Evolutionary conservation across 2,888 invertebrate species (phyloP), one percentile per base, ranked within the genome.

Genomic region (Caenorhabditis parvicauda): DNA sequence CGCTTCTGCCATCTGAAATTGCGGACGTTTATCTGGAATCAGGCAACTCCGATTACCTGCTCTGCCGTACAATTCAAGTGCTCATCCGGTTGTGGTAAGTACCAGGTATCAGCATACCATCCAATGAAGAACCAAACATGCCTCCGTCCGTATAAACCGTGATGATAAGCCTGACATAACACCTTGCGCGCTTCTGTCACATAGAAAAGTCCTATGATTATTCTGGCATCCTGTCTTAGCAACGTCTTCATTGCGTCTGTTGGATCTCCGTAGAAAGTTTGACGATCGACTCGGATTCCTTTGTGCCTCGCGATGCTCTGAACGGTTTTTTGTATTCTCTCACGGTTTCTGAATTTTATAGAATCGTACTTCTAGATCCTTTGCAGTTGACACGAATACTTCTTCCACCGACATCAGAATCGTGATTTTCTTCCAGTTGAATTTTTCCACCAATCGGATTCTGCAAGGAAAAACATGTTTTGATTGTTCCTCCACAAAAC

Each of bases 91-190:
- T 90, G 89, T 6, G 89, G 88, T 81, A 91, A 90, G 82, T 91
- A 98, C 98, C 98, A 99, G 81, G 95, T 93, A 83, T 98, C 94
- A 81, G 96, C 94, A 83, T 98, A 98, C 94, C 94, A 95, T 87
- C 94, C 98, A 77, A 98, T 96, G 83, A 98, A 93, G 83, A 96
- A 93, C 98, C 98, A 98, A 25, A 98, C 96, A 84, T 95, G 91
- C 38, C 90, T 90, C 75, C 91, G 90, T 17, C 96, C 98, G 82
- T 90, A 96, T 22, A 98, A 86, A 61, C 89, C 88, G 81, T 93
- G 90, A 80, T 91, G 92, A 85, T 91, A 94, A 75, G 83, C 84
- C 84, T 96, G 94, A 83, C 98, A 98, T 21, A 99, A 88, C 0
- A 99, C 96, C 48, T 91, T 86, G 51, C 96, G 86, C 0, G 98